A percentile compares a stretch with the other conserved stretches of the same genome.
These are phyloP conservation scores for Ooceraea biroi DNA, from an alignment of 1,140 invertebrate genomes.

Conservation along the genomic window DNA sequence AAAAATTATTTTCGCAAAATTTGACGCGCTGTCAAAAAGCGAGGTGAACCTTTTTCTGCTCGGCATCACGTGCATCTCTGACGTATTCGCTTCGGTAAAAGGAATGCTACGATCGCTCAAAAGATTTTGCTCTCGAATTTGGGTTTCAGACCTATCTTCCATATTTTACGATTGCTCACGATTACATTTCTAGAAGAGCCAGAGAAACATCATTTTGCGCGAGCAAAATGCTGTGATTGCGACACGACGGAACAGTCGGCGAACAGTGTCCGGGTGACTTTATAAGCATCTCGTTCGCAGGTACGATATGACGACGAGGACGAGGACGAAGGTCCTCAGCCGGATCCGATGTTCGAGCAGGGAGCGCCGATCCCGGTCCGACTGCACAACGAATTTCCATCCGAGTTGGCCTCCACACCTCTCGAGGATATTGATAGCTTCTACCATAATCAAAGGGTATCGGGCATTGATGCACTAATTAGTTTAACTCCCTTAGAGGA, in stretches of 20 bases:
- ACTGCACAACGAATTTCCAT: conserved; percentile 95
- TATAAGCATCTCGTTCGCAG: conserved; percentile 85
- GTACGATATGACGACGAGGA: conserved; percentile 98
- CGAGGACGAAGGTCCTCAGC: conserved; percentile 97
- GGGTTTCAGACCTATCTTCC: conserved; percentile 9
- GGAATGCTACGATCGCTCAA: conserved; percentile 28
- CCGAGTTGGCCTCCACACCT: conserved; percentile 96
- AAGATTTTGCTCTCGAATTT: conserved; percentile 24
- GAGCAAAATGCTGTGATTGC: background rate
- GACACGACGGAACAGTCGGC: background rate
- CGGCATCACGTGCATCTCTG: background rate
- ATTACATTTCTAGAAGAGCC: background rate
- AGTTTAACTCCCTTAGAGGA: conserved; percentile 17
- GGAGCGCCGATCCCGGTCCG: conserved; percentile 95
- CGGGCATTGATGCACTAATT: conserved; percentile 48
- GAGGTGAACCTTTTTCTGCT: background rate
- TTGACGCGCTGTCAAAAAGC: background rate
- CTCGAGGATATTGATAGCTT: conserved; percentile 98
- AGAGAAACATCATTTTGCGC: conserved; percentile 11
- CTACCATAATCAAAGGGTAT: conserved; percentile 96
- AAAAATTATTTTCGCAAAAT: conserved; percentile 22
- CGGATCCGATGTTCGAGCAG: conserved; percentile 96
- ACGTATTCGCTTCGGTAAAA: conserved; percentile 46
- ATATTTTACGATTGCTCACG: conserved; percentile 24
- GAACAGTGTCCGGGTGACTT: conserved; percentile 7